Conservation (phyloP, 53 echinoderm and acorn worm species). For the Patiria pectinifera region DNA sequence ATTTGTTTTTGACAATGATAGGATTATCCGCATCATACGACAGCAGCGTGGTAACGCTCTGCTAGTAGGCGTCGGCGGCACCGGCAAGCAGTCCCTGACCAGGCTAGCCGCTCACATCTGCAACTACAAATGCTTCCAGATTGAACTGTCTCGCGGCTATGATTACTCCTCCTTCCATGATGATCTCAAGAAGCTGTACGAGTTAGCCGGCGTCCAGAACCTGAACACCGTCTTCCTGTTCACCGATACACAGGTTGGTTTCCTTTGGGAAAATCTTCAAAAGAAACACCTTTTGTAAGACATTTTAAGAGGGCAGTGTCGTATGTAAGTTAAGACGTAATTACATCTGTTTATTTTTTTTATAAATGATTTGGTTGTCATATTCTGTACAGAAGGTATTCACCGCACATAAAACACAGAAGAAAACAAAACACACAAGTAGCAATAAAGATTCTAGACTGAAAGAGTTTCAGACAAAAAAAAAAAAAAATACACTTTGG, state of each 20-base stretch:
- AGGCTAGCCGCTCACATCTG: slow-evolving; percentile 96
- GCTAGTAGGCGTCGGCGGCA: slow-evolving; percentile 96
- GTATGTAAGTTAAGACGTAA: too few relatives aligned
- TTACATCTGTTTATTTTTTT: too few relatives aligned
- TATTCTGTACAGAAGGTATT: too few relatives aligned
- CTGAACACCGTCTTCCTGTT: slow-evolving; percentile 97
- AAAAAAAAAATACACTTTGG: too few relatives aligned
- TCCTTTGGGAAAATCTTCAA: not conserved
- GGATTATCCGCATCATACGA: slow-evolving; percentile 98
- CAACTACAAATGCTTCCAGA: slow-evolving; percentile 97
- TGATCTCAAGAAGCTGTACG: slow-evolving; percentile 92
- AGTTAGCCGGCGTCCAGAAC: slow-evolving; percentile 90
- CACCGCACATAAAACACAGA: too few relatives aligned
- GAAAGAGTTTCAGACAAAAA: too few relatives aligned
- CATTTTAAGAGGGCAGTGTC: too few relatives aligned
- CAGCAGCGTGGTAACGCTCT: slow-evolving; percentile 98
- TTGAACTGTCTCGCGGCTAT: slow-evolving; percentile 90
- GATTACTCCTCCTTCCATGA: slow-evolving; percentile 94
- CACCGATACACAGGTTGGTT: slow-evolving; percentile 94
- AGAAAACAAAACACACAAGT: too few relatives aligned
- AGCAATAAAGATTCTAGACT: too few relatives aligned
- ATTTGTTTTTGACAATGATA: not conserved
- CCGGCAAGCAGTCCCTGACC: slow-evolving; percentile 96
- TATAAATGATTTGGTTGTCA: too few relatives aligned
- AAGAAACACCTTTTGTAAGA: not conserved